A percentile compares a stretch with the other conserved stretches of the same genome.
These are phyloP conservation scores for Crematogaster levior DNA, from an alignment of 2,888 invertebrate genomes.

Conservation along the genomic window DNA sequence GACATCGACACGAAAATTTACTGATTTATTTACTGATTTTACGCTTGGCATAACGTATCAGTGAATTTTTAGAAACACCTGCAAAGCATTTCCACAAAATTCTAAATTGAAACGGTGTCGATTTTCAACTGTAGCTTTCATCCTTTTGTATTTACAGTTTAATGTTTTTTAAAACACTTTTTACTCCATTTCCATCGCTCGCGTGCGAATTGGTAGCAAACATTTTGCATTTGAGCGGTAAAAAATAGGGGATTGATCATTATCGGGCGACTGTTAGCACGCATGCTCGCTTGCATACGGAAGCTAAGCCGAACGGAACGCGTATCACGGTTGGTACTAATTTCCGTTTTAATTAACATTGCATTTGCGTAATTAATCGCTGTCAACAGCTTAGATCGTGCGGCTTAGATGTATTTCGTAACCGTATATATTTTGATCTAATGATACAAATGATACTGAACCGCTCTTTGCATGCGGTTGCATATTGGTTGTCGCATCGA, in stretches of 20 bases:
- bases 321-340: slow-evolving; percentile 64
- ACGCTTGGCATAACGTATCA: background rate
- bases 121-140: slow-evolving; percentile 39
- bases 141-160: slow-evolving; percentile 30
- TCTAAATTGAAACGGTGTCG: slow-evolving; percentile 19
- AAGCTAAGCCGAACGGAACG: slow-evolving; percentile 57
- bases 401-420: slow-evolving; percentile 47
- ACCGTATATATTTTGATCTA: slow-evolving; percentile 12
- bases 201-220: slow-evolving; percentile 1
- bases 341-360: slow-evolving; percentile 76
- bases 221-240: background rate
- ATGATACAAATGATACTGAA: slow-evolving; percentile 21
- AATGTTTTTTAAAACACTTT: slow-evolving; percentile 24
- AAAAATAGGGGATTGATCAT: slow-evolving; percentile 32
- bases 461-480: slow-evolving; percentile 35
- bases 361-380: slow-evolving; percentile 72
- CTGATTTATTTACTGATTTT: slow-evolving; percentile 16
- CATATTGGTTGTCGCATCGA: background rate
- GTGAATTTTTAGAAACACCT: slow-evolving; percentile 29
- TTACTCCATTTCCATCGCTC: background rate
- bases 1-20: too few relatives aligned
- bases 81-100: slow-evolving; percentile 28
- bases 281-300: slow-evolving; percentile 27
- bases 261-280: background rate
- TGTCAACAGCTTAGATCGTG: slow-evolving; percentile 55